Percentiles rank a stretch among this genome's conserved stretches.
Conservation (phyloP, 2,797 vertebrate genomes). For the Micrastur ruficollis region DNA sequence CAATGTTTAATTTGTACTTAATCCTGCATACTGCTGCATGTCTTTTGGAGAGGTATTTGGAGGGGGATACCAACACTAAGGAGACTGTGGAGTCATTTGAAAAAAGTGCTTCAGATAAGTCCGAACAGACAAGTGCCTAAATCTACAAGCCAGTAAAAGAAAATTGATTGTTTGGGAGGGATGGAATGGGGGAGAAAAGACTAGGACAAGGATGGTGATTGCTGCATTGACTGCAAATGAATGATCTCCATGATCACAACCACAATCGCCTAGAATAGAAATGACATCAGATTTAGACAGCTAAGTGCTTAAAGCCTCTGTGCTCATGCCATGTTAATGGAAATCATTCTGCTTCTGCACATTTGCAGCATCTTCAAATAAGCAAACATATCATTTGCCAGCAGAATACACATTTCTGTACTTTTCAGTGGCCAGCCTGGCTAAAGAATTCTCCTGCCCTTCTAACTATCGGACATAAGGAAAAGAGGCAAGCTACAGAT, state of each 20-base stretch:
- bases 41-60: neutral
- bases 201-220: neutral
- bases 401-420: neutral
- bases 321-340: neutral
- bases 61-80: neutral
- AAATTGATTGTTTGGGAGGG: neutral
- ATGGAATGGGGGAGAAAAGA: neutral
- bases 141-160: neutral
- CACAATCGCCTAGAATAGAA: rapidly evolving
- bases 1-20: neutral
- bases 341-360: neutral
- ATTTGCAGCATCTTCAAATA: neutral
- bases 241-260: neutral
- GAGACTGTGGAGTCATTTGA: neutral
- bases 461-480: neutral
- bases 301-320: neutral
- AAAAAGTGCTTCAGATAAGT: neutral
- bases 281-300: neutral
- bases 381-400: neutral
- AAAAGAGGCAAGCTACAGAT: neutral
- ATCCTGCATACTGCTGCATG: neutral
- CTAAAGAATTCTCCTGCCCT: neutral
- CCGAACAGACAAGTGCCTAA: neutral
- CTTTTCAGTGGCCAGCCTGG: neutral
- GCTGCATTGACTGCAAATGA: neutral